Evolutionary conservation across 2,113 vertebrate genomes (phyloP).

Genomic region (Pomatostomus ruficeps): DNA sequence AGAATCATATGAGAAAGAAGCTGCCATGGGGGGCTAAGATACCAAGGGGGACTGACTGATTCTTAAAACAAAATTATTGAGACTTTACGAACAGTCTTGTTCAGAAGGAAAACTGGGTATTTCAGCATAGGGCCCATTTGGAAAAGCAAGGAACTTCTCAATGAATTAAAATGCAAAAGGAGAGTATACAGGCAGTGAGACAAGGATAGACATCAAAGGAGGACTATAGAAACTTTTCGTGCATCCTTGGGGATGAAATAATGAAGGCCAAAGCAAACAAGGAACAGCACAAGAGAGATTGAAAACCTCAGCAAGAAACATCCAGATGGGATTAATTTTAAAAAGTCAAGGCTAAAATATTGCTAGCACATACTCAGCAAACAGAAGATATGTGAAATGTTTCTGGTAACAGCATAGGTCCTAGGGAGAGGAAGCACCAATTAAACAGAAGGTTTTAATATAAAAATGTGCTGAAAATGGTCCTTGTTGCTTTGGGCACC

Average conservation of each 20-base stretch:
- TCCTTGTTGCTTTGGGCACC: not conserved
- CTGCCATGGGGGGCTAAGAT: not conserved
- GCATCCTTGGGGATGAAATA: constrained; percentile 53
- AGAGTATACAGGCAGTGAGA: not conserved
- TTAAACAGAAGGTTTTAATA: constrained; percentile 29
- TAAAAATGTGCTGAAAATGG: not conserved
- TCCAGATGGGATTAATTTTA: constrained; percentile 56
- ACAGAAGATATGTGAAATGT: not conserved
- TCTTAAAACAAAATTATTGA: not conserved
- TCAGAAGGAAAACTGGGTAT: not conserved
- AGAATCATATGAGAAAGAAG: not conserved
- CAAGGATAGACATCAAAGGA: constrained; percentile 46
- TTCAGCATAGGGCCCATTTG: not conserved
- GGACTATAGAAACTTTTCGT: not conserved
- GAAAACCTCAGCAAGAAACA: constrained; percentile 53
- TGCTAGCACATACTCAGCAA: constrained; percentile 40
- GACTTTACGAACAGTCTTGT: not conserved
- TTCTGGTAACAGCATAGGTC: constrained; percentile 6
- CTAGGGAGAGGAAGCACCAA: not conserved
- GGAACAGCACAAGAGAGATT: not conserved
- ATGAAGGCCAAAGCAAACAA: constrained; percentile 54
- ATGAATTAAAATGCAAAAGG: constrained; percentile 24
- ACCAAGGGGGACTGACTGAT: not conserved
- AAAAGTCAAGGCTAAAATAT: constrained; percentile 46
- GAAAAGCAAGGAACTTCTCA: not conserved